Conservation (phyloP, 2,113 vertebrate species). For the Heliornis fulica region DNA sequence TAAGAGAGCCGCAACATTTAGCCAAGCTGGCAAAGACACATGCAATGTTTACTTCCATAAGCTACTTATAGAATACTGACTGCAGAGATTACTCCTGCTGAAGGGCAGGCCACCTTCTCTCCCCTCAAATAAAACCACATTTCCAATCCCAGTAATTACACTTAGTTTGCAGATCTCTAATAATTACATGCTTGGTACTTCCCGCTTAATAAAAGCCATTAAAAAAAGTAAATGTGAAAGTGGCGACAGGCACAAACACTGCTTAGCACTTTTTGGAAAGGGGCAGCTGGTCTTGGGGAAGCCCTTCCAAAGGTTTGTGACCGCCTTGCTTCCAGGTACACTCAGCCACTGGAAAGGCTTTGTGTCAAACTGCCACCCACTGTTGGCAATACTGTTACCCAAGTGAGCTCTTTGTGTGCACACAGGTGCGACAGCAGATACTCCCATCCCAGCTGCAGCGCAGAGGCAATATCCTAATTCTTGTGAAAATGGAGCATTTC, state of each 20-base stretch:
- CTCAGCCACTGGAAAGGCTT: background rate
- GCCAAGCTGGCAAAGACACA: background rate
- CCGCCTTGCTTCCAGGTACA: background rate
- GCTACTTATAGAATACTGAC: background rate
- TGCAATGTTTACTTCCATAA: background rate
- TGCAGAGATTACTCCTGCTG: background rate
- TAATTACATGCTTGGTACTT: background rate
- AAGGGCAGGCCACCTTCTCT: background rate
- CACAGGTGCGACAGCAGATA: fast-evolving
- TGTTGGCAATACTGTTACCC: background rate
- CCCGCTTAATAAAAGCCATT: background rate
- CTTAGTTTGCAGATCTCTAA: background rate
- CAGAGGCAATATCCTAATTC: background rate
- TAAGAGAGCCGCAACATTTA: background rate
- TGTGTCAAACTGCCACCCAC: background rate
- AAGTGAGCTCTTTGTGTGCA: background rate
- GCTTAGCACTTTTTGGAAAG: background rate
- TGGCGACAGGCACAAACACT: background rate
- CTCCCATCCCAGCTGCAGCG: background rate
- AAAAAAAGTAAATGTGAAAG: background rate
- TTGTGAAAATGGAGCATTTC: background rate
- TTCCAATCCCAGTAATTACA: background rate
- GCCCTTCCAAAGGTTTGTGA: background rate
- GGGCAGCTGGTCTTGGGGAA: background rate
- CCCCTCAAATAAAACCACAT: background rate